A percentile compares a stretch with the other conserved stretches of the same genome.
These are phyloP conservation scores for Notechis scutatus DNA, from an alignment of 2,113 vertebrate genomes.

Conservation along the genomic window DNA sequence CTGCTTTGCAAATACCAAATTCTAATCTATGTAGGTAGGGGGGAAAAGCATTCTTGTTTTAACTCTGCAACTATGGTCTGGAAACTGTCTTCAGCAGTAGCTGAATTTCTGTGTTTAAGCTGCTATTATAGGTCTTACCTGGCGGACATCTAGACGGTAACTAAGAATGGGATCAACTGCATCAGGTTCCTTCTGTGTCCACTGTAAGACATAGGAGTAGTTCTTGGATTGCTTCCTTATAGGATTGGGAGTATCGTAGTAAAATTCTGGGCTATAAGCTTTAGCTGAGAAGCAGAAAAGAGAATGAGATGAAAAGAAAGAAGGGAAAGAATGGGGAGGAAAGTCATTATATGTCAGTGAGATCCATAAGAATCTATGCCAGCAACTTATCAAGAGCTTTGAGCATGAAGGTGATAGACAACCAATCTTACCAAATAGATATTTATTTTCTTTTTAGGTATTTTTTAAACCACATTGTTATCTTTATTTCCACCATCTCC, in stretches of 20 bases:
- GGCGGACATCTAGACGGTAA: slow-evolving; percentile 84
- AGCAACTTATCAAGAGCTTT: background rate
- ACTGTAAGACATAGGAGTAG: slow-evolving; percentile 94
- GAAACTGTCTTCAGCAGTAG: background rate
- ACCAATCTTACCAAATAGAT: background rate
- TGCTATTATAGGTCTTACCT: slow-evolving; percentile 71
- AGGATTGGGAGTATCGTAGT: slow-evolving; percentile 95
- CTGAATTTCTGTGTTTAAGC: rapidly evolving
- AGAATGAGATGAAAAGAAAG: slow-evolving; percentile 24
- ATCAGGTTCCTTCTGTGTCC: slow-evolving; percentile 92
- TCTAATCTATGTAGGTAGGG: background rate
- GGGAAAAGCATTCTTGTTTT: background rate
- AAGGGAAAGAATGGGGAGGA: slow-evolving; percentile 32
- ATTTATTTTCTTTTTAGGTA: background rate
- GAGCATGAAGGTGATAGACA: background rate
- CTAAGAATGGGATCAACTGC: slow-evolving; percentile 88
- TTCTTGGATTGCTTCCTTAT: slow-evolving; percentile 89
- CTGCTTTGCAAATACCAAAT: slow-evolving; percentile 18
- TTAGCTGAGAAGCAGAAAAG: slow-evolving; percentile 69
- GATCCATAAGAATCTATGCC: background rate
- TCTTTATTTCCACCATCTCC: slow-evolving; percentile 20
- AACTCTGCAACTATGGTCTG: background rate
- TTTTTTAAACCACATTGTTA: background rate
- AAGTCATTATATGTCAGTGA: background rate
- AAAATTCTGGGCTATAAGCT: slow-evolving; percentile 95